These are phyloP conservation scores for Trachops cirrhosus DNA, from an alignment of 2,797 vertebrate genomes.

Conservation along the genomic window DNA sequence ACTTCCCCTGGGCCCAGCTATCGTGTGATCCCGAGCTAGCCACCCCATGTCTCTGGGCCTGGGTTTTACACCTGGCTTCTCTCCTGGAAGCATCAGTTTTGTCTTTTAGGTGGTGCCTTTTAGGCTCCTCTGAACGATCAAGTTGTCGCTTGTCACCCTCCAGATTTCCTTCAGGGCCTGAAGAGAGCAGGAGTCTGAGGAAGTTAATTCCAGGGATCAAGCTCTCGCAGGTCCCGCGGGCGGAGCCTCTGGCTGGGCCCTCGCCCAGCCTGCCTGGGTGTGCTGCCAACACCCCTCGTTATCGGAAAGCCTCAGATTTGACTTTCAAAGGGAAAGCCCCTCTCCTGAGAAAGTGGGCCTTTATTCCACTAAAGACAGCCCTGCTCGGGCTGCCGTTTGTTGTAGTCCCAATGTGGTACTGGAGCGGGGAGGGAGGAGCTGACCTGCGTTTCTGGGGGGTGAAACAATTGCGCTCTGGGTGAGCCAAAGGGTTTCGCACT, in stretches of 20 bases:
- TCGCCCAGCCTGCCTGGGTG: neutral
- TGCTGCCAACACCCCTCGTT: neutral
- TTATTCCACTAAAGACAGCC: neutral
- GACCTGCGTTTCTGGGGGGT: neutral
- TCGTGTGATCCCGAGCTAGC: neutral
- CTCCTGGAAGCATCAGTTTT: neutral
- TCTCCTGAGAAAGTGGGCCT: neutral
- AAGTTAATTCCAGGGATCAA: neutral
- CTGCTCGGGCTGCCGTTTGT: neutral
- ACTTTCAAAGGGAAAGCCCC: conserved; percentile 1
- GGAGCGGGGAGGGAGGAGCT: neutral
- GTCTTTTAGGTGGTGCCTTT: neutral
- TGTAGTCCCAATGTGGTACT: neutral
- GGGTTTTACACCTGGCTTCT: neutral
- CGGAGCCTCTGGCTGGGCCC: neutral
- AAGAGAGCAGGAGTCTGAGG: neutral
- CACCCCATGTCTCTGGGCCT: neutral
- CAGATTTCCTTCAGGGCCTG: neutral
- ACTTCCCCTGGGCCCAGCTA: neutral
- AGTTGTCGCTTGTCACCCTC: neutral
- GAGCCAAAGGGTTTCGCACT: neutral
- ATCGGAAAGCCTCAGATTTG: neutral
- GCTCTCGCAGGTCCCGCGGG: rapidly evolving
- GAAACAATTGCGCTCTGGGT: no score
- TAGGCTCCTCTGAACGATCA: neutral